Conservation (phyloP, 1,140 invertebrate species). For the Rhyacophila brunnea region DNA sequence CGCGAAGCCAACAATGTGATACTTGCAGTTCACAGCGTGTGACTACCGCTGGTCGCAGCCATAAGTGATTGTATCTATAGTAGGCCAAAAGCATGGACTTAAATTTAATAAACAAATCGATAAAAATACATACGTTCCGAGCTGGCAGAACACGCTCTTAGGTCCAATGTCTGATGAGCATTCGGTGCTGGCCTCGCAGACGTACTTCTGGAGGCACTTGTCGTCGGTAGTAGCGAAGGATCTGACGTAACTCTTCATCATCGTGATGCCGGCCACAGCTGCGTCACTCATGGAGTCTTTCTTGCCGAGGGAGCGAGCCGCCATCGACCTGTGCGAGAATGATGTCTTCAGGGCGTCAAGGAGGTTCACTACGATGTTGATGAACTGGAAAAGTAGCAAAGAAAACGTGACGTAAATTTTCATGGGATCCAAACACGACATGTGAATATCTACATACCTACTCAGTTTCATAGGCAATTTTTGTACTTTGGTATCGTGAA, state of each 20-base stretch:
- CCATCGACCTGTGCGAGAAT: constrained; percentile 83
- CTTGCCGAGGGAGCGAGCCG: constrained; percentile 76
- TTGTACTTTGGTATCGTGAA: no score
- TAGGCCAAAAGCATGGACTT: constrained; percentile 71
- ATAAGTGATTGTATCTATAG: background rate
- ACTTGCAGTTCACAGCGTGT: no score
- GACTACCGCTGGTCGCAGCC: no score
- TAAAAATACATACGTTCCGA: constrained; percentile 83
- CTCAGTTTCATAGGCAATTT: no score
- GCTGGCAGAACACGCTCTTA: constrained; percentile 84
- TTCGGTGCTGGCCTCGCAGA: constrained; percentile 86
- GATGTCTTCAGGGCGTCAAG: constrained; percentile 87
- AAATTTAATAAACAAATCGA: no score
- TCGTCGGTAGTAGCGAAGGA: constrained; percentile 80
- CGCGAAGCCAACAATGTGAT: no score
- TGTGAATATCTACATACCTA: no score
- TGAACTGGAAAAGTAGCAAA: constrained; percentile 64
- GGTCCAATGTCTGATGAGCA: constrained; percentile 80
- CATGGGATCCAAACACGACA: background rate
- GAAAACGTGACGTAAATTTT: background rate
- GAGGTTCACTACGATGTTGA: constrained; percentile 86
- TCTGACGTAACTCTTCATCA: constrained; percentile 85
- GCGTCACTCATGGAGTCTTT: constrained; percentile 85
- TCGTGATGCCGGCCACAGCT: constrained; percentile 77
- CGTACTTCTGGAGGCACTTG: constrained; percentile 74